Evolutionary conservation across 2,797 vertebrate genomes (phyloP).

Genomic region (Carcharodon carcharias): DNA sequence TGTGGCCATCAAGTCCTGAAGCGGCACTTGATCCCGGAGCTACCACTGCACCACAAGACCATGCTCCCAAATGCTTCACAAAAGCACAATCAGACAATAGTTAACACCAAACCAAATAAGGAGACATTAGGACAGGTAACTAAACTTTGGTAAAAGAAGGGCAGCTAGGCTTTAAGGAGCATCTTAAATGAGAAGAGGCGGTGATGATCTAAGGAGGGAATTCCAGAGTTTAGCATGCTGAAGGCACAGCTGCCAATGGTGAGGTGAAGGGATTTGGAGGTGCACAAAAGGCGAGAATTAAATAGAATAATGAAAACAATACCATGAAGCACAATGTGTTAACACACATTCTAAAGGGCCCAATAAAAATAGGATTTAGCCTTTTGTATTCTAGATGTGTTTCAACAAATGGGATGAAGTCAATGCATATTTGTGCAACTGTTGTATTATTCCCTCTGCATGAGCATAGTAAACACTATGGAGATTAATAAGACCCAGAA

Average conservation of each 20-base stretch:
- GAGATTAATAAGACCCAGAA: conserved; percentile 13
- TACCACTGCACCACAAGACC: no score
- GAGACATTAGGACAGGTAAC: not conserved
- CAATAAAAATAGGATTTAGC: not conserved
- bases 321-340: not conserved
- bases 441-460: not conserved
- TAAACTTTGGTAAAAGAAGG: not conserved
- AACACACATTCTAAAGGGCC: not conserved
- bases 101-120: not conserved
- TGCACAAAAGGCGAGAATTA: not conserved
- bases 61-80: not conserved
- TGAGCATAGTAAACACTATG: not conserved
- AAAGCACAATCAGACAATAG: not conserved
- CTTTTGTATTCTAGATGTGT: not conserved
- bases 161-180: not conserved
- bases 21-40: no score
- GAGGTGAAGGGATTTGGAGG: no score
- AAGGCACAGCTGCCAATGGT: not conserved
- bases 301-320: not conserved
- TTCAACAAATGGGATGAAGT: not conserved
- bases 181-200: not conserved
- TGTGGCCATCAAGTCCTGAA: no score
- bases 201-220: not conserved
- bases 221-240: not conserved
- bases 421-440: not conserved